Evolutionary conservation across 2,888 invertebrate genomes (phyloP).

Genomic region (Drosophila borborema): DNA sequence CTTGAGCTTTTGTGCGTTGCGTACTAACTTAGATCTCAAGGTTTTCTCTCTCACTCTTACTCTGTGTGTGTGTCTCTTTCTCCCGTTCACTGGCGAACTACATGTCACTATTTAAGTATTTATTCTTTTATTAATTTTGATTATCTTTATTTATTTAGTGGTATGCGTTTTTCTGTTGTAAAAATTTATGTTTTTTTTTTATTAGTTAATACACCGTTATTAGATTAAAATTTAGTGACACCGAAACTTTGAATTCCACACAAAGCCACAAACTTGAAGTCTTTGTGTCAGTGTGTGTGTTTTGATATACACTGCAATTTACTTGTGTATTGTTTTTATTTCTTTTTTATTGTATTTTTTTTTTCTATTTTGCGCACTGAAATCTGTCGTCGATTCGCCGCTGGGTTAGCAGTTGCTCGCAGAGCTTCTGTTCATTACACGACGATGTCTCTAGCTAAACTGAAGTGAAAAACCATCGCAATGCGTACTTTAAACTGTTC

Average conservation of each 20-base stretch:
- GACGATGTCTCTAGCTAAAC: slow-evolving; percentile 82
- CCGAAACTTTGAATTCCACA: slow-evolving; percentile 22
- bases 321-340: slow-evolving; percentile 30
- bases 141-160: slow-evolving; percentile 3
- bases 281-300: slow-evolving; percentile 29
- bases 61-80: slow-evolving; percentile 6
- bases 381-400: slow-evolving; percentile 64
- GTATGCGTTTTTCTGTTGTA: slow-evolving; percentile 23
- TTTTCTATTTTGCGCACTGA: slow-evolving; percentile 66
- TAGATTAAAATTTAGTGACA: slow-evolving; percentile 26
- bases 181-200: slow-evolving; percentile 25
- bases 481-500: slow-evolving; percentile 81
- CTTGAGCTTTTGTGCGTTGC: slow-evolving; percentile 59
- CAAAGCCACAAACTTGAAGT: slow-evolving; percentile 40
- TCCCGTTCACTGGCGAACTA: slow-evolving; percentile 31
- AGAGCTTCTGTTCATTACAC: slow-evolving; percentile 66
- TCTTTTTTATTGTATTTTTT: slow-evolving; percentile 14
- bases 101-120: slow-evolving; percentile 55
- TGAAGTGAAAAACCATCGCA: slow-evolving; percentile 74
- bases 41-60: slow-evolving; percentile 22
- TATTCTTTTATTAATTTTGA: slow-evolving; percentile 11
- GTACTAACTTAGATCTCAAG: slow-evolving; percentile 34
- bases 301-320: slow-evolving; percentile 29
- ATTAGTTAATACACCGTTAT: slow-evolving; percentile 2
- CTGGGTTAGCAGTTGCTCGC: slow-evolving; percentile 48